phyloP scores from a whole-genome alignment of 1,140 invertebrate genomes.

The Drosophila cardini region DNA sequence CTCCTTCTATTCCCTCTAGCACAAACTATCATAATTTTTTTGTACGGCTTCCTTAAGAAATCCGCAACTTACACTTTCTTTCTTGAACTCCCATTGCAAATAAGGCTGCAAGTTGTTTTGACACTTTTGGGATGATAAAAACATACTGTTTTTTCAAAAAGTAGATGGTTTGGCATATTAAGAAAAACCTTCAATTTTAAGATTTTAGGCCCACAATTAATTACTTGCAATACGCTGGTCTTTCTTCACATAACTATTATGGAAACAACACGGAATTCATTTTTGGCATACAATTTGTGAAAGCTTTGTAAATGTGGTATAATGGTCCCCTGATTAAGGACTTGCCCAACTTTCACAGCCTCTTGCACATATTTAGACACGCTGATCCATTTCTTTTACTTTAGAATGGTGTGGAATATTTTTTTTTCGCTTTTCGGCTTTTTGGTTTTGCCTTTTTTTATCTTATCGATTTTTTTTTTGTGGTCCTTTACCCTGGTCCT shows the following conservation, averaged over 20 bases:
- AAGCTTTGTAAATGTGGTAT: slow-evolving; percentile 14
- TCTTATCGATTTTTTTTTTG: slow-evolving; percentile 60
- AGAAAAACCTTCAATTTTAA: not conserved
- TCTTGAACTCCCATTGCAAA: slow-evolving; percentile 27
- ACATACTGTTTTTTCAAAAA: slow-evolving; percentile 45
- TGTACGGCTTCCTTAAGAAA: slow-evolving; percentile 36
- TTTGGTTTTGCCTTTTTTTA: slow-evolving; percentile 19
- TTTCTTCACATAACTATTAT: not conserved
- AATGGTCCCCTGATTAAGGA: slow-evolving; percentile 47
- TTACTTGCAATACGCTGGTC: not conserved
- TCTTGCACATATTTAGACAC: slow-evolving; percentile 3
- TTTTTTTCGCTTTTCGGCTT: slow-evolving; percentile 37
- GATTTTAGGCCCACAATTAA: not conserved
- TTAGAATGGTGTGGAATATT: slow-evolving; percentile 10
- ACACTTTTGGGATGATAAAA: slow-evolving; percentile 72
- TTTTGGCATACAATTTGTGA: not conserved
- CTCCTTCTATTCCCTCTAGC: not conserved
- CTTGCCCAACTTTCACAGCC: slow-evolving; percentile 46
- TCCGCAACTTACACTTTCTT: slow-evolving; percentile 76
- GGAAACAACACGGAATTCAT: not conserved
- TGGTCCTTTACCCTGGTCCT: slow-evolving; percentile 24
- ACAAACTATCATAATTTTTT: not conserved
- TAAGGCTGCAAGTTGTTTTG: slow-evolving; percentile 72
- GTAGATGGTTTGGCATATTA: slow-evolving; percentile 19
- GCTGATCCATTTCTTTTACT: slow-evolving; percentile 8